Base-by-base conservation (phyloP, 1,140 invertebrate genomes). In the Tetramorium alpestre region DNA sequence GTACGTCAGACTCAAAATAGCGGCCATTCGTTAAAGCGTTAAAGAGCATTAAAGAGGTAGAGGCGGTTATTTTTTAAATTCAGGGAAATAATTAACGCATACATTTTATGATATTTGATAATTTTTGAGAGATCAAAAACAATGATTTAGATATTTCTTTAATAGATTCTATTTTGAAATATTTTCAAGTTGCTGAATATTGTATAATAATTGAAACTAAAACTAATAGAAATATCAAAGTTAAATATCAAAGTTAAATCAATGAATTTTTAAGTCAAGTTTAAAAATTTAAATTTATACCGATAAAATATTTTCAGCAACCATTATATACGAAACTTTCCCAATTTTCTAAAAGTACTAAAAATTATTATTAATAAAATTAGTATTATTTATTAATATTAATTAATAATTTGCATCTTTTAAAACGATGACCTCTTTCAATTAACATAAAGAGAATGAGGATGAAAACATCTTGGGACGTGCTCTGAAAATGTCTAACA, bases 401-500 rank as follows among this genome's bases (percentile, higher is more conserved):
- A 54, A 54, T 10, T 56, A n/a, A n/a, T 44, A 65, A 67, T 80
- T 54, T 38, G 1, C 6, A 51, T 11, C 60, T n/a, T 56, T 82
- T 81, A n/a, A 70, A 81, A 33, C n/a, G 11, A 1, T 47, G 4
- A 6, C 3, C n/a, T 33, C 5, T 8, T 28, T 58, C 10, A 44
- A 0, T 10, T 41, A 69, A 38, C 0, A 8, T 81, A 70, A 81
- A 81, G n/a, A 80, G 47, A 72, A 38, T 33, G 22, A 25, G 54
- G n/a, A 75, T 44, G 25, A 25, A 58, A 58, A 47, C 56, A 58
- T 82, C 67, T 82, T 67, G n/a, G n/a, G 11, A 18, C 11, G 6
- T 28, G 41, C 6, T 70, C 4, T 33, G 7, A 82, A 47, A 82
- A 82, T 38, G 54, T 5, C 67, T 13, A 82, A 82, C 67, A 60